These are phyloP conservation scores for Hexactinellida sp. DNA, from an alignment of 37 sponge, comb jelly and placozoan genomes.

Conservation along the genomic window DNA sequence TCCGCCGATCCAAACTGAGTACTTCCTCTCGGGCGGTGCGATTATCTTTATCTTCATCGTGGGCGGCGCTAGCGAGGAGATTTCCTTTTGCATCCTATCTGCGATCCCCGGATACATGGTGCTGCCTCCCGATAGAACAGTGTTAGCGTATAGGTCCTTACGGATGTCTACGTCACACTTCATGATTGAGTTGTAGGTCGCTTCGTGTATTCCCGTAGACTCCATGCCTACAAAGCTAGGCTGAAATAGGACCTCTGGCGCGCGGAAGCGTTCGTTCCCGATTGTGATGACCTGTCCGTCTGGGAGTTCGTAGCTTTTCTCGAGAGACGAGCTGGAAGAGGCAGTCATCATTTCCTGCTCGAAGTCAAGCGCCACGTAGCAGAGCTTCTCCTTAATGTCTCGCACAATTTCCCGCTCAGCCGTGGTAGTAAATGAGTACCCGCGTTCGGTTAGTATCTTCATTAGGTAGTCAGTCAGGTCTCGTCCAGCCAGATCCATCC, in stretches of 20 bases:
- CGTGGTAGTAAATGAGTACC: conserved; percentile 86
- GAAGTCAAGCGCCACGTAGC: too few relatives aligned
- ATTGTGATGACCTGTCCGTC: too few relatives aligned
- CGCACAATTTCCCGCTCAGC: conserved; percentile 92
- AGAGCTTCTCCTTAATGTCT: too few relatives aligned
- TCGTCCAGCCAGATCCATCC: too few relatives aligned
- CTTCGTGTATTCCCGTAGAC: conserved; percentile 96
- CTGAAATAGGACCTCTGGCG: conserved; percentile 77
- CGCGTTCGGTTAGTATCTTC: too few relatives aligned
- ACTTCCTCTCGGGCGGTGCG: conserved; percentile 99
- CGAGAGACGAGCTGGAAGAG: conserved; percentile 70
- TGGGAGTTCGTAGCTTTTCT: conserved; percentile 99
- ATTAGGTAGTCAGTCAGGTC: conserved; percentile 99
- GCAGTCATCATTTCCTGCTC: conserved; percentile 97
- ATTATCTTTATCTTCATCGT: conserved; percentile 99
- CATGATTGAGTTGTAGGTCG: too few relatives aligned
- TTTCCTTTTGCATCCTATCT: conserved; percentile 99
- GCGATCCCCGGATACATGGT: conserved; percentile 98
- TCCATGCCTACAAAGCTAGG: conserved; percentile 89
- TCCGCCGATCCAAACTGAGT: too few relatives aligned
- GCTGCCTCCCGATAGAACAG: too few relatives aligned
- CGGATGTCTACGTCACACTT: too few relatives aligned
- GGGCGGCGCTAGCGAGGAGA: conserved; percentile 92
- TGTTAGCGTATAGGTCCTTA: too few relatives aligned
- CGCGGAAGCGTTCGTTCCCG: too few relatives aligned